These are phyloP conservation scores for Lasaia peninsularis DNA, from an alignment of 1,140 invertebrate genomes.

Conservation along the genomic window DNA sequence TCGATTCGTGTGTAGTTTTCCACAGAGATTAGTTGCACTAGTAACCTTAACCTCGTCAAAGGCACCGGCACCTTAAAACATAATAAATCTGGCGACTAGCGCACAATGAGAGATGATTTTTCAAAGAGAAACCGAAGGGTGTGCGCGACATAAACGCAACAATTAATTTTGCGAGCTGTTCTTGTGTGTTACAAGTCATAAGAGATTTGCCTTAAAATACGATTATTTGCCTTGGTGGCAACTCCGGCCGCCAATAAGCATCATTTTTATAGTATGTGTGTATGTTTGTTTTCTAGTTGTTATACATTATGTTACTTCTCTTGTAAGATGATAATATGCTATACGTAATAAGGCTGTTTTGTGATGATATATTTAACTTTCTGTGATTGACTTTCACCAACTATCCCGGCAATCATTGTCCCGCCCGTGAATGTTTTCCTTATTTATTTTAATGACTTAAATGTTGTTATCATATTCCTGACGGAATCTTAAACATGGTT, in stretches of 20 bases:
- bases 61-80: conserved; percentile 20
- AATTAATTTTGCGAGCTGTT: conserved; percentile 62
- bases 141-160: conserved; percentile 61
- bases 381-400: too few species aligned
- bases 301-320: too few species aligned
- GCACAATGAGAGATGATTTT: conserved; percentile 63
- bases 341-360: too few species aligned
- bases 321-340: too few species aligned
- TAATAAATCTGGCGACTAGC: conserved; percentile 43
- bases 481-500: too few species aligned
- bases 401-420: too few species aligned
- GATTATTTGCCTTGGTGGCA: too few species aligned
- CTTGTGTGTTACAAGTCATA: conserved; percentile 27
- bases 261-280: neutral
- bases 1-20: neutral
- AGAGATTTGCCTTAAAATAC: conserved; percentile 15
- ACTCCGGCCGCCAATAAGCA: too few species aligned
- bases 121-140: conserved; percentile 59
- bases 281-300: neutral
- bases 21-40: neutral
- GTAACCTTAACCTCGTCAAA: conserved; percentile 5
- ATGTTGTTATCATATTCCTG: too few species aligned
- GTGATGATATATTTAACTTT: too few species aligned
- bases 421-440: too few species aligned
- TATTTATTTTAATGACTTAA: too few species aligned